A percentile compares a stretch with the other conserved stretches of the same genome.
Conservation (phyloP, 1,140 invertebrate species). For the Monochamus saltuarius region DNA sequence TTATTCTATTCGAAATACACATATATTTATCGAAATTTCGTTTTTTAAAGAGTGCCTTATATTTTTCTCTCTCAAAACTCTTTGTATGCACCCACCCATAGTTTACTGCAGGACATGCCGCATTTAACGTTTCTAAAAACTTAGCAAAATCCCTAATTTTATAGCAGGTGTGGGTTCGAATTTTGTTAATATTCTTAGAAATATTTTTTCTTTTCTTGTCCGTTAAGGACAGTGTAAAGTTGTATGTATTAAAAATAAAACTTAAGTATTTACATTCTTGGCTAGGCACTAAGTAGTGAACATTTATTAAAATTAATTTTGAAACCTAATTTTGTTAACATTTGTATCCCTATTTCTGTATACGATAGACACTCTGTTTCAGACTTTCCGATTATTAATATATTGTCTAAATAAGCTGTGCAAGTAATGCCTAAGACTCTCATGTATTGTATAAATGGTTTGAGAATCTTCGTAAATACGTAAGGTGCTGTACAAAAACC, state of each 20-base stretch:
- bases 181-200: neutral
- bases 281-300: slow-evolving; percentile 6
- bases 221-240: slow-evolving; percentile 13
- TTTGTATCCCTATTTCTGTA: slow-evolving; percentile 1
- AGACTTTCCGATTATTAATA: slow-evolving; percentile 14
- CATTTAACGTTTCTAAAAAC: slow-evolving; percentile 4
- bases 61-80: slow-evolving; percentile 15
- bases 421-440: slow-evolving; percentile 12
- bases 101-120: slow-evolving; percentile 9
- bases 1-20: slow-evolving; percentile 8
- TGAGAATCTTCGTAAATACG: slow-evolving; percentile 35
- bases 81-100: slow-evolving; percentile 19
- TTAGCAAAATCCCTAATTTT: slow-evolving; percentile 11
- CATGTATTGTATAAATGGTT: slow-evolving; percentile 18
- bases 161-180: neutral
- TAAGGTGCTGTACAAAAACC: slow-evolving; percentile 25
- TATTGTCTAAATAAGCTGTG: slow-evolving; percentile 29
- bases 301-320: slow-evolving; percentile 23
- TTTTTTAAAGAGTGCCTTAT: slow-evolving; percentile 4
- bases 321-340: slow-evolving; percentile 18
- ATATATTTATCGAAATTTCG: too few relatives aligned
- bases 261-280: slow-evolving; percentile 19
- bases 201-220: slow-evolving; percentile 2
- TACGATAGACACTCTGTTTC: neutral
- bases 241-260: slow-evolving; percentile 13